phyloP scores from a whole-genome alignment of 2,888 invertebrate species.

The Eubasilissa splendida region DNA sequence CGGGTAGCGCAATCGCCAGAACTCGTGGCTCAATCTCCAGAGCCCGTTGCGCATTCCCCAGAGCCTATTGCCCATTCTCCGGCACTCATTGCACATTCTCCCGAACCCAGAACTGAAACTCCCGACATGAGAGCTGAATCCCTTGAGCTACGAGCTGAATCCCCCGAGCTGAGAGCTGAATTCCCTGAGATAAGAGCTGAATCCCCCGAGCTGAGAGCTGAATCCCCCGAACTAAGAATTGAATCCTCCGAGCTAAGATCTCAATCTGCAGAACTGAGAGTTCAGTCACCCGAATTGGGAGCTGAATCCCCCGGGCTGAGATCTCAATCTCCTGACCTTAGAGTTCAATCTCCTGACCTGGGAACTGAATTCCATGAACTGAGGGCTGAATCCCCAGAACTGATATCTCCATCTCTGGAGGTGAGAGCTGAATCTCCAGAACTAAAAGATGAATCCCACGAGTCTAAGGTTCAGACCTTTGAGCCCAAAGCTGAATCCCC shows the following conservation, averaged over 20 bases:
- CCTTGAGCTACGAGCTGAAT: conserved; percentile 61
- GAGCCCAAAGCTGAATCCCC: conserved; percentile 22
- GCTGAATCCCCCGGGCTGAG: neutral
- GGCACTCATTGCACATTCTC: conserved; percentile 60
- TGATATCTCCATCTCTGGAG: conserved; percentile 56
- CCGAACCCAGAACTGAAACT: conserved; percentile 54
- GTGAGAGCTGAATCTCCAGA: conserved; percentile 41
- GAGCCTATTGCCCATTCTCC: conserved; percentile 60
- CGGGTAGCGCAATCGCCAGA: conserved; percentile 57
- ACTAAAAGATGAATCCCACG: conserved; percentile 54
- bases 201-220: conserved; percentile 53
- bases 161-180: conserved; percentile 61
- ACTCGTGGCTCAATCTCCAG: conserved; percentile 48
- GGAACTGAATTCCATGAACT: conserved; percentile 60
- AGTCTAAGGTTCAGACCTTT: too few species aligned
- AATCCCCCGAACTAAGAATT: conserved; percentile 52
- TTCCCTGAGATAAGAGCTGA: conserved; percentile 53
- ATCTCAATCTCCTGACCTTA: conserved; percentile 58
- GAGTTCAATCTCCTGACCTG: conserved; percentile 59
- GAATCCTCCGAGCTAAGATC: conserved; percentile 46
- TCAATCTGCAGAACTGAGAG: conserved; percentile 51
- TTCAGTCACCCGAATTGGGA: conserved; percentile 50
- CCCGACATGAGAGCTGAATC: conserved; percentile 59
- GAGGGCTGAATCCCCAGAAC: conserved; percentile 45
- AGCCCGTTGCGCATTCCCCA: conserved; percentile 56